Conservation (phyloP, 1,140 invertebrate species). For the Anthonomus grandis region DNA sequence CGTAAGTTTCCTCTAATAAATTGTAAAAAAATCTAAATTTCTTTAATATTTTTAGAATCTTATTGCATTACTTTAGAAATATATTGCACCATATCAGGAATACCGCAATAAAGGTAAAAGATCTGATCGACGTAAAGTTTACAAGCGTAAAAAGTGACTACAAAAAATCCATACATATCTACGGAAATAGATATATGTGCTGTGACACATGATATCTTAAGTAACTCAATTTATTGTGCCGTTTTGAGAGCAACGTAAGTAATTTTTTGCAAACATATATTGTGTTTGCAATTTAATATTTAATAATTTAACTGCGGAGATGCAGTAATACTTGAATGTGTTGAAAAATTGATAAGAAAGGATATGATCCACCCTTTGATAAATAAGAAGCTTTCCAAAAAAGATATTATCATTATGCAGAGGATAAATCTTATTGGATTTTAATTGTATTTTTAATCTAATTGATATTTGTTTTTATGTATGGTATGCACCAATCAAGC, state of each 20-base stretch:
- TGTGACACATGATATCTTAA: conserved; percentile 92
- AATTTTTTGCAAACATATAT: too few relatives aligned
- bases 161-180: conserved; percentile 75
- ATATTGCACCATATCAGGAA: conserved; percentile 91
- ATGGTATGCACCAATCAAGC: conserved; percentile 91
- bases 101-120: conserved; percentile 86
- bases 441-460: conserved; percentile 26
- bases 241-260: conserved; percentile 88
- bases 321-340: conserved; percentile 94
- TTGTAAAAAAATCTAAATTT: too few relatives aligned
- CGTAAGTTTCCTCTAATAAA: too few relatives aligned
- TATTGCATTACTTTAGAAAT: too few relatives aligned
- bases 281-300: too few relatives aligned
- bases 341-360: conserved; percentile 94
- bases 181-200: conserved; percentile 94
- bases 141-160: conserved; percentile 85
- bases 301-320: conserved; percentile 78
- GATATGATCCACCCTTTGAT: conserved; percentile 97
- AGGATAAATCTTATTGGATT: conserved; percentile 58
- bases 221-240: conserved; percentile 91
- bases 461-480: conserved; percentile 55
- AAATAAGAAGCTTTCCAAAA: conserved; percentile 80
- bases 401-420: conserved; percentile 90
- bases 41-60: too few relatives aligned
- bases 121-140: conserved; percentile 93